Conservation (phyloP, 2,113 vertebrate genomes). For the Ageneiosus marmoratus region DNA sequence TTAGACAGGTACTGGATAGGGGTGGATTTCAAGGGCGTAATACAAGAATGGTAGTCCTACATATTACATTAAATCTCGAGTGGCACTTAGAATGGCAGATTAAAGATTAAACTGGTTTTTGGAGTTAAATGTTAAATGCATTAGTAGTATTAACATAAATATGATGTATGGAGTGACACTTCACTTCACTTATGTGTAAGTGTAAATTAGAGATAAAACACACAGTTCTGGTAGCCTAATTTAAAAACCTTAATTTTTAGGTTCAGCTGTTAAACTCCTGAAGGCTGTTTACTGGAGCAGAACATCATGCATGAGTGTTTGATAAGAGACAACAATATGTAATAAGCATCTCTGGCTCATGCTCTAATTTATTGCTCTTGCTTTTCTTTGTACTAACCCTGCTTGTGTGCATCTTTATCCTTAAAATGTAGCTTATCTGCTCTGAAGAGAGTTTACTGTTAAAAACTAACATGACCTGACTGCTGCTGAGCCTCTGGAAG, state of each 20-base stretch:
- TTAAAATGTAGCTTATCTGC: neutral
- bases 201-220: neutral
- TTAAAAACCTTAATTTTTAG: neutral
- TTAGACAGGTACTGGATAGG: conserved; percentile 45
- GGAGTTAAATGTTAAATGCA: neutral
- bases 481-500: neutral
- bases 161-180: neutral
- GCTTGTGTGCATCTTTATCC: conserved; percentile 27
- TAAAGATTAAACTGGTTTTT: neutral
- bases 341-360: neutral
- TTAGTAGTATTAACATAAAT: neutral
- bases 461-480: neutral
- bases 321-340: neutral
- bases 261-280: neutral
- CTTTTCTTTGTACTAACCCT: neutral
- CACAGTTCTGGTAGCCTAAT: neutral
- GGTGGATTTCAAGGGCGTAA: conserved; percentile 13
- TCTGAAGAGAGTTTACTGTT: neutral
- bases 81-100: neutral
- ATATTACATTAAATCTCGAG: conserved; percentile 63
- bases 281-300: neutral
- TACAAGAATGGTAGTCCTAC: conserved; percentile 59
- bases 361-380: conserved; percentile 3
- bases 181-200: neutral
- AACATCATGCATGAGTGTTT: neutral